Conservation (phyloP, 2,888 invertebrate genomes). For the Atherix ibis region DNA sequence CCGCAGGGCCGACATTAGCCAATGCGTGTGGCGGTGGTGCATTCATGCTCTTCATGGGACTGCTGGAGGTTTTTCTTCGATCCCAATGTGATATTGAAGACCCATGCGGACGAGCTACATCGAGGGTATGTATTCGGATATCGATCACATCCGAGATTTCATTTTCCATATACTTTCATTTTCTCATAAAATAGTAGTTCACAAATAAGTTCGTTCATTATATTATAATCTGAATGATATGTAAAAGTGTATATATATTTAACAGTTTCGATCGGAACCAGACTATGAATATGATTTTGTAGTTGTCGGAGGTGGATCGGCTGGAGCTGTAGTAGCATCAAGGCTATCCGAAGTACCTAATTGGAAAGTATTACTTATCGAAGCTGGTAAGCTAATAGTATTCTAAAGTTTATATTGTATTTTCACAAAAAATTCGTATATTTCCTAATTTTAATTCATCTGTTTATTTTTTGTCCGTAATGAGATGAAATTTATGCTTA, state of each 20-base stretch:
- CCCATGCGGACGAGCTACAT: conserved; percentile 61
- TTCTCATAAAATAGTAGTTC: no score
- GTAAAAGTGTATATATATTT: no score
- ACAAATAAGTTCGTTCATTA: no score
- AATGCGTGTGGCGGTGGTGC: conserved; percentile 70
- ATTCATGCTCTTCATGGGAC: conserved; percentile 81
- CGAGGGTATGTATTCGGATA: conserved; percentile 22
- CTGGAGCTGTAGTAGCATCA: conserved; percentile 30
- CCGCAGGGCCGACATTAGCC: conserved; percentile 68
- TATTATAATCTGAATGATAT: no score
- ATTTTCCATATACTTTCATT: background rate
- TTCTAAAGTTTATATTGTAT: no score
- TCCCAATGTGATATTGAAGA: conserved; percentile 80
- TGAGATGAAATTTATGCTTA: no score
- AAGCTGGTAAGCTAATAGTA: conserved; percentile 28
- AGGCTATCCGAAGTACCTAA: conserved; percentile 31
- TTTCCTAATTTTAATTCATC: no score
- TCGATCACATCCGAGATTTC: background rate
- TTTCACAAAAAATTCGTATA: no score
- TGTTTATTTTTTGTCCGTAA: no score
- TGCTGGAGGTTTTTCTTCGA: conserved; percentile 68
- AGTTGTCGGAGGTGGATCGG: conserved; percentile 31
- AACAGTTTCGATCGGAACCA: conserved; percentile 29
- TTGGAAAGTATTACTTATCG: conserved; percentile 32
- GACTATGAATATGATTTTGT: conserved; percentile 33